Percentiles rank a stretch among this genome's conserved stretches.
Evolutionary conservation across 2,888 invertebrate species (phyloP).

Genomic region (Hydrotaea diabolus): DNA sequence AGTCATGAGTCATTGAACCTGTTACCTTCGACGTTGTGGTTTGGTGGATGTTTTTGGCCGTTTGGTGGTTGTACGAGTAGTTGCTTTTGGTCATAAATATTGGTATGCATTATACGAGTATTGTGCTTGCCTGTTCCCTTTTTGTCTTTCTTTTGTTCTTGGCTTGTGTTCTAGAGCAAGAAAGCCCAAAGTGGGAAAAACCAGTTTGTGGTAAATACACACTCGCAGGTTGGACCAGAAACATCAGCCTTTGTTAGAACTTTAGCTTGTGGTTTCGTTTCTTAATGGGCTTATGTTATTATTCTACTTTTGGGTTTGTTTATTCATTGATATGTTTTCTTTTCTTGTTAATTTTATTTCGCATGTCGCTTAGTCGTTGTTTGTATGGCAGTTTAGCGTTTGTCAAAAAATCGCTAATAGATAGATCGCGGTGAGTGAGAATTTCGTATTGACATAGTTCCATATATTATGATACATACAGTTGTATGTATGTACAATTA

Average conservation of each 20-base stretch:
- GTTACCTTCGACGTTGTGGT: not conserved
- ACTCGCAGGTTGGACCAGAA: constrained; percentile 17
- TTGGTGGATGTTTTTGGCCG: no score
- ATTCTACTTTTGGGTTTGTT: constrained; percentile 8
- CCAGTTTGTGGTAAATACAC: constrained; percentile 30
- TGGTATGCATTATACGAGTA: not conserved
- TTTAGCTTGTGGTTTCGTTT: constrained; percentile 16
- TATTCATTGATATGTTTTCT: not conserved
- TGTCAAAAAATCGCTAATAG: constrained; percentile 42
- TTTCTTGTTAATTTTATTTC: no score
- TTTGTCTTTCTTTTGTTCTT: not conserved
- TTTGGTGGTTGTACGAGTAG: not conserved
- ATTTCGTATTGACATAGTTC: constrained; percentile 29
- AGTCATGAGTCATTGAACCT: constrained; percentile 38
- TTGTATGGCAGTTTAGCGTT: constrained; percentile 31
- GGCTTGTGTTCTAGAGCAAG: not conserved
- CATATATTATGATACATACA: no score
- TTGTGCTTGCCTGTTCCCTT: not conserved
- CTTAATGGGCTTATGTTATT: not conserved
- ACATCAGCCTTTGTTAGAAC: constrained; percentile 23
- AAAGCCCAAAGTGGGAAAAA: constrained; percentile 37
- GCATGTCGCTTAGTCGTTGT: not conserved
- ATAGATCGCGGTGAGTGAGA: constrained; percentile 41
- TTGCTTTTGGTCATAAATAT: not conserved
- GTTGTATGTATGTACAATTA: no score